These are phyloP conservation scores for Gymnorhina tibicen DNA, from an alignment of 2,113 vertebrate genomes.

Conservation along the genomic window DNA sequence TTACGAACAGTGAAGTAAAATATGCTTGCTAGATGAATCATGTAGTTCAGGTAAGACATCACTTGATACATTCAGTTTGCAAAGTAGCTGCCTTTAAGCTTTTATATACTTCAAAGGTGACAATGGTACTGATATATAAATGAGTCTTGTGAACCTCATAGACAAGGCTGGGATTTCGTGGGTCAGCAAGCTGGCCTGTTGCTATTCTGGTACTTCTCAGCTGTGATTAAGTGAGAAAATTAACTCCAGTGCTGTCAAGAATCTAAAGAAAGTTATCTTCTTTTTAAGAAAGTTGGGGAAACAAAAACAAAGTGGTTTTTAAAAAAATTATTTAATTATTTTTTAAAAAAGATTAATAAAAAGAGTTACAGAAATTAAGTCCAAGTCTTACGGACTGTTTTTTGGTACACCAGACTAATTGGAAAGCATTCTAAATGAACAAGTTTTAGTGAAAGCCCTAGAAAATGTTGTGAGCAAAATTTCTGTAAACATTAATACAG, in stretches of 20 bases:
- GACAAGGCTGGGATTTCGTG: background rate
- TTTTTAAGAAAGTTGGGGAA: background rate
- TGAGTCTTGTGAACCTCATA: background rate
- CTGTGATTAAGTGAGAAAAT: background rate
- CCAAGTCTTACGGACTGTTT: background rate
- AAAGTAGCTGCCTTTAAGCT: background rate
- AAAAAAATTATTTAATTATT: background rate
- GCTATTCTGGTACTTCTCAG: background rate
- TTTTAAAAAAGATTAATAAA: background rate
- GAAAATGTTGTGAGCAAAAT: background rate
- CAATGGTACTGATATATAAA: background rate
- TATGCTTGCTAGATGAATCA: background rate
- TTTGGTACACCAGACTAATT: background rate
- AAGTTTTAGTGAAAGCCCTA: background rate
- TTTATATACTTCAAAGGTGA: background rate
- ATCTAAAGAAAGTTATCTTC: background rate
- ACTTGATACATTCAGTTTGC: background rate
- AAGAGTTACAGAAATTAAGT: background rate
- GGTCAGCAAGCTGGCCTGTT: background rate
- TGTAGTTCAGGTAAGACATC: background rate
- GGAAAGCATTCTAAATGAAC: background rate
- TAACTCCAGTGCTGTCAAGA: background rate
- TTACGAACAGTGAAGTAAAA: background rate
- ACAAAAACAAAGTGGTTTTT: background rate
- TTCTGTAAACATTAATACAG: constrained; percentile 19